Evolutionary conservation across 2,113 vertebrate species (phyloP).

Genomic region (Paratilapia polleni): DNA sequence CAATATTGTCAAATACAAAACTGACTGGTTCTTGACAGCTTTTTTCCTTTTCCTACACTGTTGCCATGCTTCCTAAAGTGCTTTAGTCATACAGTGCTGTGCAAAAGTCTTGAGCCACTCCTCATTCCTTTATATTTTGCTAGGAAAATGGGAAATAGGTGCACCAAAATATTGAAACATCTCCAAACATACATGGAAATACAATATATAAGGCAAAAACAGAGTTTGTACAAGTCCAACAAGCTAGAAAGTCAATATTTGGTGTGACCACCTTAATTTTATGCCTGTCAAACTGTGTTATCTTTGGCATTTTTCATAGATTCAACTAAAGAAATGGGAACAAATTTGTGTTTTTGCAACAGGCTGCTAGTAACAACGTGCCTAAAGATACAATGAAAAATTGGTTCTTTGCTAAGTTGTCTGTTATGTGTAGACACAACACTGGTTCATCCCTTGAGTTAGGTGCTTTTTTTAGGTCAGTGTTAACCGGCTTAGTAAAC

Average conservation of each 20-base stretch:
- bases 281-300: not conserved
- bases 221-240: not conserved
- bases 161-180: too few species aligned
- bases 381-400: not conserved
- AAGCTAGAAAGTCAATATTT: not conserved
- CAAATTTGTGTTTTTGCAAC: not conserved
- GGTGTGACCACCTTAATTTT: not conserved
- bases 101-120: not conserved
- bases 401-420: accelerated
- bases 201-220: too few species aligned
- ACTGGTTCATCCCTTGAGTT: not conserved
- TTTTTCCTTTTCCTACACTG: not conserved
- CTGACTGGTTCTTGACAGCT: not conserved
- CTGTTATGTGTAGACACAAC: not conserved
- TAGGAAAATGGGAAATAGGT: too few species aligned
- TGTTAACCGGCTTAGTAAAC: too few species aligned
- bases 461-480: too few species aligned
- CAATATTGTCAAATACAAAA: not conserved
- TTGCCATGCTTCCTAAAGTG: not conserved
- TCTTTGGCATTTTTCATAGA: not conserved
- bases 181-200: too few species aligned
- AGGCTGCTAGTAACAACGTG: not conserved
- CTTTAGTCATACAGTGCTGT: not conserved
- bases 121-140: too few species aligned
- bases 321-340: not conserved